Percentiles rank a stretch among this genome's conserved stretches.
Evolutionary conservation across 2,113 vertebrate species (phyloP).

Genomic region (Ciconia maguari): DNA sequence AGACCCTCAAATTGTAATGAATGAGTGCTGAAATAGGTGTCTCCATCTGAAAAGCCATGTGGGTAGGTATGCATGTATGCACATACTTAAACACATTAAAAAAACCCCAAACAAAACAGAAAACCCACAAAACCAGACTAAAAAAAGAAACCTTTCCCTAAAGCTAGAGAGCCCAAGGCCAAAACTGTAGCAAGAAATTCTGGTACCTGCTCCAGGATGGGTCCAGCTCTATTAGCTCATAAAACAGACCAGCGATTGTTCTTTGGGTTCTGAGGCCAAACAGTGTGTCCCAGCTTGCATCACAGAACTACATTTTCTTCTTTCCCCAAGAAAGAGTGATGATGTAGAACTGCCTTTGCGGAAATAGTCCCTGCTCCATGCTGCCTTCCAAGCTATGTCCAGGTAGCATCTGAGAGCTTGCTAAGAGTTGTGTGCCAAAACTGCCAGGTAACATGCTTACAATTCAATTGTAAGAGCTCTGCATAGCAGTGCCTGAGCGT

Average conservation of each 20-base stretch:
- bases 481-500: background rate
- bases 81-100: background rate
- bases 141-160: background rate
- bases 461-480: background rate
- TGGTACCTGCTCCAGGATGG: background rate
- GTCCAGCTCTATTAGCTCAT: background rate
- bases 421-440: background rate
- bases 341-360: background rate
- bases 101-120: too few relatives aligned
- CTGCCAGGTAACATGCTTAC: background rate
- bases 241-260: background rate
- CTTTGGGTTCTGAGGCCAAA: background rate
- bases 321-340: background rate
- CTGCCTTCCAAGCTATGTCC: background rate
- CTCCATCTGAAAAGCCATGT: background rate
- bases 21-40: background rate
- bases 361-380: background rate
- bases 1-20: background rate
- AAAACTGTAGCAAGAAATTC: background rate
- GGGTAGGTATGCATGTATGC: background rate
- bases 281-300: background rate
- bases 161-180: background rate
- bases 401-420: background rate
- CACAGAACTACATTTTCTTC: background rate
- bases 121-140: background rate